phyloP scores from a whole-genome alignment of 2,113 vertebrate species.

The Tenebrosternarchus preto region DNA sequence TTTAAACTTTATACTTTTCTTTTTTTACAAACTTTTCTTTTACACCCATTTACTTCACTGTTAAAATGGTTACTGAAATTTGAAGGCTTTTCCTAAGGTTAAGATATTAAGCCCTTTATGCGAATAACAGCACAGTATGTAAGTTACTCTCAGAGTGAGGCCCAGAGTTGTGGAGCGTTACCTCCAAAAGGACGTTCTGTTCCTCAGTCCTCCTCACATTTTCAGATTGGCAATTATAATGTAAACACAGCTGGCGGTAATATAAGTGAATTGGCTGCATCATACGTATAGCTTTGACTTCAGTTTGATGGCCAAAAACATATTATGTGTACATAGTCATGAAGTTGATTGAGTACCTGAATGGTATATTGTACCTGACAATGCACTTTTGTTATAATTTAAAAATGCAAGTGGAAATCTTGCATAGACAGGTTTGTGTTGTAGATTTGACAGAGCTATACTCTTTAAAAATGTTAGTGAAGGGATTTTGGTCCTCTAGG shows the following conservation, averaged over 20 bases:
- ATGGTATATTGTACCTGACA: conserved; percentile 24
- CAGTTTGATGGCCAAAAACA: conserved; percentile 56
- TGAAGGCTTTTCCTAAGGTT: not conserved
- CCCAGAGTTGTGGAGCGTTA: conserved; percentile 17
- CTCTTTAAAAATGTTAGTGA: not conserved
- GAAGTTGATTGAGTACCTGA: conserved; percentile 57
- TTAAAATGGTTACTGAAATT: not conserved
- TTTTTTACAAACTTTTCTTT: not conserved
- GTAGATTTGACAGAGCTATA: not conserved
- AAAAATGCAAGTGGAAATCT: conserved; percentile 4
- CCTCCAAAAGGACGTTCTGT: conserved; percentile 40
- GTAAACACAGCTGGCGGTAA: conserved; percentile 71
- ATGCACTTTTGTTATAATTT: conserved; percentile 30
- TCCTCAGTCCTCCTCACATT: conserved; percentile 47
- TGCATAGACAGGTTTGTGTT: conserved; percentile 24
- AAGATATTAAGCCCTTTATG: not conserved
- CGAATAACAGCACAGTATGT: conserved; percentile 7
- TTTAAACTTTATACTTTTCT: not conserved
- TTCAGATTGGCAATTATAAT: conserved; percentile 56
- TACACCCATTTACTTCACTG: not conserved
- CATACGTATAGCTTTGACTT: conserved; percentile 71
- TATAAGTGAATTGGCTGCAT: conserved; percentile 61
- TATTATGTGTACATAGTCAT: conserved; percentile 67
- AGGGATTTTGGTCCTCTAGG: not conserved
- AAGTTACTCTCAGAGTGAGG: conserved; percentile 19